Conservation (phyloP, 1,140 invertebrate species). For the Drosophila pachea region DNA sequence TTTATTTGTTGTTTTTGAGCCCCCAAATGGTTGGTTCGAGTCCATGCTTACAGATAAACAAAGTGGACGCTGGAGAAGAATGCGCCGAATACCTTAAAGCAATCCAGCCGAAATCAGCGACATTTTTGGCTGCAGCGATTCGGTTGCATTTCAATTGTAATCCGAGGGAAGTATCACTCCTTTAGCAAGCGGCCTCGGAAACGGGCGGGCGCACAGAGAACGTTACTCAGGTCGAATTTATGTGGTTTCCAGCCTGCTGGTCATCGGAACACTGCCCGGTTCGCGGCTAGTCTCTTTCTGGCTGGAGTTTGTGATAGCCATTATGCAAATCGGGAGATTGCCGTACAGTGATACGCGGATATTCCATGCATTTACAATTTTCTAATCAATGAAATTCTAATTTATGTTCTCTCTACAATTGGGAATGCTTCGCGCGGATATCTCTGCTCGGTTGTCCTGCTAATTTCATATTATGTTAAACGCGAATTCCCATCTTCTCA, state of each 20-base stretch:
- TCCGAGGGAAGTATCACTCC: too few relatives aligned
- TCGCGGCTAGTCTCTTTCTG: constrained; percentile 29
- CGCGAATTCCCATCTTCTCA: too few relatives aligned
- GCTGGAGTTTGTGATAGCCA: constrained; percentile 64
- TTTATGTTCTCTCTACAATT: constrained; percentile 39
- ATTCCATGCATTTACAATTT: constrained; percentile 79
- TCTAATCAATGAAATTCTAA: constrained; percentile 79
- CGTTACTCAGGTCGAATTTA: constrained; percentile 25
- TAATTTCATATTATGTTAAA: too few relatives aligned
- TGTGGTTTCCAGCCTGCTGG: constrained; percentile 25
- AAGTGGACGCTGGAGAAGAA: too few relatives aligned
- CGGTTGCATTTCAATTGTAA: too few relatives aligned
- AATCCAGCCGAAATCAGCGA: too few relatives aligned
- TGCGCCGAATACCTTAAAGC: too few relatives aligned
- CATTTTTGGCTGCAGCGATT: too few relatives aligned
- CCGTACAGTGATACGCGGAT: constrained; percentile 61
- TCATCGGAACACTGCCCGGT: background rate
- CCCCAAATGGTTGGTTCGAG: too few relatives aligned
- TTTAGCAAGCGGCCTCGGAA: too few relatives aligned
- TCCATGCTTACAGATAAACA: too few relatives aligned
- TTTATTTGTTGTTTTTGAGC: constrained; percentile 41
- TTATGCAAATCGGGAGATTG: constrained; percentile 78
- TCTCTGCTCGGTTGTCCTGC: background rate
- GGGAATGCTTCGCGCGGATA: background rate
- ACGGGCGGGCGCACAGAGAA: too few relatives aligned